phyloP scores from a whole-genome alignment of 2,888 invertebrate species.

The Drosophila demipolita region DNA sequence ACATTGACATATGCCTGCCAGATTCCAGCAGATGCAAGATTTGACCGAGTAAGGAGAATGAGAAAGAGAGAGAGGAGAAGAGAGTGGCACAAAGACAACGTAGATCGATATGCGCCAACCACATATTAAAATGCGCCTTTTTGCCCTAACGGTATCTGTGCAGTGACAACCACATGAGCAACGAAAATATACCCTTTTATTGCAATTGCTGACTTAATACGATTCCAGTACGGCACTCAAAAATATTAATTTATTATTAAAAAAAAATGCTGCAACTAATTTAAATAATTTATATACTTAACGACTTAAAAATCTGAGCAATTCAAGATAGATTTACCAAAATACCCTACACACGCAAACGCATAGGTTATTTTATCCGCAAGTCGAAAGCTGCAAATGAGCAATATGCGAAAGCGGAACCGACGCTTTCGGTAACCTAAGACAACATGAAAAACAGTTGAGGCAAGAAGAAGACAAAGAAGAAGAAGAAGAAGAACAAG shows the following conservation, averaged over 20 bases:
- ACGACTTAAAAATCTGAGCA: background rate
- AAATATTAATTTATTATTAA: background rate
- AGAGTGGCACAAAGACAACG: slow-evolving; percentile 26
- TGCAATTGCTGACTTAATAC: background rate
- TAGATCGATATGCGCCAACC: slow-evolving; percentile 69
- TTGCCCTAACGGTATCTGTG: slow-evolving; percentile 49
- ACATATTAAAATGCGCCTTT: slow-evolving; percentile 59
- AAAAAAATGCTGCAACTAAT: background rate
- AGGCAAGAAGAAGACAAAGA: slow-evolving; percentile 54
- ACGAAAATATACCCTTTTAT: slow-evolving; percentile 21
- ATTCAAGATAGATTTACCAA: background rate
- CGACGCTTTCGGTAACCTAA: slow-evolving; percentile 70
- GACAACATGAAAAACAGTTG: slow-evolving; percentile 68
- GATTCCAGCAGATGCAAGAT: slow-evolving; percentile 50
- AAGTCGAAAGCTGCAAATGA: slow-evolving; percentile 47
- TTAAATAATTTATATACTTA: background rate
- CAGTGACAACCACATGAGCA: background rate
- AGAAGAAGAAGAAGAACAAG: background rate
- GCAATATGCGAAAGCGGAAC: slow-evolving; percentile 73
- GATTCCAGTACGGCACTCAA: background rate
- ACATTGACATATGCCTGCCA: slow-evolving; percentile 73
- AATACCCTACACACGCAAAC: background rate
- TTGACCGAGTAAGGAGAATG: slow-evolving; percentile 5
- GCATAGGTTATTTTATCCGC: slow-evolving; percentile 29
- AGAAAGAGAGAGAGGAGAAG: slow-evolving; percentile 15